These are phyloP conservation scores for Anguilla obscura DNA, from an alignment of 2,797 vertebrate genomes.

Conservation along the genomic window DNA sequence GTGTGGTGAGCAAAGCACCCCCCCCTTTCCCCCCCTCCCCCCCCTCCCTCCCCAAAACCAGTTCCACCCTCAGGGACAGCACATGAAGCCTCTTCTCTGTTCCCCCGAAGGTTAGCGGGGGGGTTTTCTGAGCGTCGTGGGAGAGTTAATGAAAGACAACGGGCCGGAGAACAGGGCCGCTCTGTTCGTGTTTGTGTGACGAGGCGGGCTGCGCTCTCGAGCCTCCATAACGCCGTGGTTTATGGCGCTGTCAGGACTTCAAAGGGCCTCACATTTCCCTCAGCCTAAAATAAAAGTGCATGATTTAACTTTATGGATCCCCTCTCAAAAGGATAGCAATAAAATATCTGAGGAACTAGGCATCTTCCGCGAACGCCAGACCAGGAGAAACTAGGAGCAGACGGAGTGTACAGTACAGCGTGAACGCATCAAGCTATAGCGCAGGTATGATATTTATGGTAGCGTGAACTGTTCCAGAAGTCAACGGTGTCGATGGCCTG, in stretches of 20 bases:
- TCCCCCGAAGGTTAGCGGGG: background rate
- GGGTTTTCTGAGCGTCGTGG: slow-evolving; percentile 15
- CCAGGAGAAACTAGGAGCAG: background rate
- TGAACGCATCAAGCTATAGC: slow-evolving; percentile 27
- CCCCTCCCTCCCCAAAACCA: background rate
- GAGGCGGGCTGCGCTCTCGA: slow-evolving; percentile 43
- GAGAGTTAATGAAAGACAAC: slow-evolving; percentile 32
- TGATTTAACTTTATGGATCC: slow-evolving; percentile 45
- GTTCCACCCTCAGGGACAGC: background rate
- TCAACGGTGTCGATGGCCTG: background rate
- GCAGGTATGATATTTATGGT: slow-evolving; percentile 39
- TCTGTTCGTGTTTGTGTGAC: slow-evolving; percentile 35
- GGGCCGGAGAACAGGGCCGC: slow-evolving; percentile 6
- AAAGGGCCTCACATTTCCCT: slow-evolving; percentile 41
- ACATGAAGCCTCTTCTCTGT: background rate
- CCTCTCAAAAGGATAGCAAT: slow-evolving; percentile 37
- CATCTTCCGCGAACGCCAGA: slow-evolving; percentile 25
- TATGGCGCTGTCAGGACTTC: slow-evolving; percentile 48
- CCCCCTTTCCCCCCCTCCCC: background rate
- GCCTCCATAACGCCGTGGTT: slow-evolving; percentile 52
- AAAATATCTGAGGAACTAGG: slow-evolving; percentile 32
- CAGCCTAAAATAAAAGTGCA: slow-evolving; percentile 42
- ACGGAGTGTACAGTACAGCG: background rate
- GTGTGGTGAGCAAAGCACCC: background rate
- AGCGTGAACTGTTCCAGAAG: background rate